A percentile compares a stretch with the other conserved stretches of the same genome.
Evolutionary conservation across 2,888 invertebrate species (phyloP).

Genomic region (Hirudinaria manillensis): DNA sequence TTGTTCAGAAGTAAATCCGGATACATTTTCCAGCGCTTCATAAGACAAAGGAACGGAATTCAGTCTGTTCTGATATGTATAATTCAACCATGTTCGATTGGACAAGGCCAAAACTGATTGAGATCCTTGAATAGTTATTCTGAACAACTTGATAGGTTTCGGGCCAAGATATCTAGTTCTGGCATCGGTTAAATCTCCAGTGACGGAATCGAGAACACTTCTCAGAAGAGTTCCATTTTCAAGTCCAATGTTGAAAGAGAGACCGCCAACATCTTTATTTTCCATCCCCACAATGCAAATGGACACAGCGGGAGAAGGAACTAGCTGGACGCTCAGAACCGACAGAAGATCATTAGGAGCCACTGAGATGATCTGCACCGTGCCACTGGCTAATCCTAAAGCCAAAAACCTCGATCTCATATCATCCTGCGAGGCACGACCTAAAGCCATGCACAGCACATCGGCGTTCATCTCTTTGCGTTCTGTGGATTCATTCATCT

Average conservation of each 20-base stretch:
- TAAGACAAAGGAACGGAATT: conserved; percentile 92
- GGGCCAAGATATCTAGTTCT: conserved; percentile 93
- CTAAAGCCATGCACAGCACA: conserved; percentile 95
- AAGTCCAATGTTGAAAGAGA: conserved; percentile 91
- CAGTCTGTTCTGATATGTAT: conserved; percentile 85
- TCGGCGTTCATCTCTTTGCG: conserved; percentile 92
- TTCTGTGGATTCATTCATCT: conserved; percentile 95
- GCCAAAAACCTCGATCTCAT: conserved; percentile 90
- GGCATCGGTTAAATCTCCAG: conserved; percentile 93
- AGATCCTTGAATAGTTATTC: conserved; percentile 87
- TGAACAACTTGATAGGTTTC: conserved; percentile 87
- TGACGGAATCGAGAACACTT: conserved; percentile 87
- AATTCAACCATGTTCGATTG: conserved; percentile 93
- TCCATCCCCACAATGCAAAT: conserved; percentile 81
- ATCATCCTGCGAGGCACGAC: conserved; percentile 88
- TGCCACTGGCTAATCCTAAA: conserved; percentile 89
- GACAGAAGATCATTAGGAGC: conserved; percentile 92
- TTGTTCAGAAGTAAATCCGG: conserved; percentile 88
- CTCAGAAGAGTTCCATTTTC: conserved; percentile 87
- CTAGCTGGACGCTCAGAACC: conserved; percentile 88
- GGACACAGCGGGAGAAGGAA: conserved; percentile 92
- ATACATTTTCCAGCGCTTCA: conserved; percentile 91
- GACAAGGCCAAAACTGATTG: conserved; percentile 95
- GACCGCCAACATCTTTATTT: conserved; percentile 59
- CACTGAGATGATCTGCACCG: conserved; percentile 91